Evolutionary conservation across 1,140 invertebrate species (phyloP).

Genomic region (Lysiphlebus fabarum): DNA sequence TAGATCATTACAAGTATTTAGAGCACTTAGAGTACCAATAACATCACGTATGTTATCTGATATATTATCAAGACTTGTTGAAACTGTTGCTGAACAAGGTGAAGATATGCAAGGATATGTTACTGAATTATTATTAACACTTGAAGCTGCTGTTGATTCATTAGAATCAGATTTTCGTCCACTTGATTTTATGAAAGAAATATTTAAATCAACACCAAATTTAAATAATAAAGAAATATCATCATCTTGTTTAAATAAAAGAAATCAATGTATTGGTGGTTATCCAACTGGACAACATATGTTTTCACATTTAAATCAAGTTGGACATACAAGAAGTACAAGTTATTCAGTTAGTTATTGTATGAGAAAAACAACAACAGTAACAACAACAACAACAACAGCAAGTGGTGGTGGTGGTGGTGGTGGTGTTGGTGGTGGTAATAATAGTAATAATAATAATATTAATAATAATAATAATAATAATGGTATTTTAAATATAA

Average conservation of each 20-base stretch:
- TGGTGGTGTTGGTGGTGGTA: no score
- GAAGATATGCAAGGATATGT: slow-evolving; percentile 99
- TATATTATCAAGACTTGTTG: slow-evolving; percentile 91
- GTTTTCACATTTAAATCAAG: slow-evolving; percentile 52
- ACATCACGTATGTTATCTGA: slow-evolving; percentile 92
- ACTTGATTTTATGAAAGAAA: slow-evolving; percentile 85
- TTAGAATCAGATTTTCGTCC: slow-evolving; percentile 81
- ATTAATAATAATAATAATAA: no score
- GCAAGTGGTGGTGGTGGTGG: slow-evolving; percentile 32
- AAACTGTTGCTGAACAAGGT: slow-evolving; percentile 96
- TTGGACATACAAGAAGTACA: slow-evolving; percentile 81
- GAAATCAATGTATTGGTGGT: slow-evolving; percentile 60
- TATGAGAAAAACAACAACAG: slow-evolving; percentile 64
- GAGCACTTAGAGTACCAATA: slow-evolving; percentile 89
- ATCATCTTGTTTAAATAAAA: slow-evolving; percentile 52
- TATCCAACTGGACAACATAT: slow-evolving; percentile 54
- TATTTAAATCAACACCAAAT: slow-evolving; percentile 95
- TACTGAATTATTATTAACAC: slow-evolving; percentile 90
- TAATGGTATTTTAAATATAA: no score
- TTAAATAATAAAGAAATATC: slow-evolving; percentile 85
- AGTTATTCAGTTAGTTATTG: slow-evolving; percentile 89
- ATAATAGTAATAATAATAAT: no score
- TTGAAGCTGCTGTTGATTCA: slow-evolving; percentile 93
- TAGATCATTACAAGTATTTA: slow-evolving; percentile 89
- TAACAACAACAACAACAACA: slow-evolving; percentile 57